Base-by-base conservation (phyloP, 2,113 vertebrate genomes). In the Arizona elegans region DNA sequence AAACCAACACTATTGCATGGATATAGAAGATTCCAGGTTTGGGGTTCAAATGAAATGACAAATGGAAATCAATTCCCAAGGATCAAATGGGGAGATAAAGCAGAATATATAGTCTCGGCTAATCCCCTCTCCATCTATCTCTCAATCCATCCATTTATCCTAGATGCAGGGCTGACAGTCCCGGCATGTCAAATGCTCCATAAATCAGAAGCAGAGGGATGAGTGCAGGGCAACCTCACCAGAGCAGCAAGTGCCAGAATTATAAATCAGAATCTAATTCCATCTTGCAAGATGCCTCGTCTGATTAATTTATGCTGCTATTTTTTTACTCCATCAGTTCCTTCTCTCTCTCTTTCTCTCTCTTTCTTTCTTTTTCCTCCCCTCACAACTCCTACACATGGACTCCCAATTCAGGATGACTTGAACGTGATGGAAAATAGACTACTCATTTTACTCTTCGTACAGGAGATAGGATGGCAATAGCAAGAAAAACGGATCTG, bases 231-330 rank as follows among this genome's bases (percentile, higher is more conserved):
- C 97, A 95, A 5, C 0, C 0, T 95, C 94, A 93, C 95, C 95
- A 96, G 95, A 96, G 96, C 96, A 96, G 96, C 93, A 65, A 53
- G 96, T 90, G 50, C 97, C 92, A 95, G 96, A 96, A 96, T 97
- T 97, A 98, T 98, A 97, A 98, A 97, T 98, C 98, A 97, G 97
- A 96, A 97, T 93, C 96, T 98, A 97, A 98, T 98, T 98, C 98
- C 97, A 97, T 98, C 97, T 97, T 96, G 95, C 24, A 91, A 97
- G 97, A 96, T 96, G 97, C 97, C 97, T 97, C 8, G 62, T 97
- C 97, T 97, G 97, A 97, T 98, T 97, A 97, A 98, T 97, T 98
- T 98, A 98, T 97, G 97, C 97, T 97, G 97, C 96, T 95, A 3
- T 95, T 97, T 97, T 97, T 97, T 26, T 26, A 0, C 92, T 94